Evolutionary conservation across 1,140 invertebrate species (phyloP).

Genomic region (Trichonephila clavipes): DNA sequence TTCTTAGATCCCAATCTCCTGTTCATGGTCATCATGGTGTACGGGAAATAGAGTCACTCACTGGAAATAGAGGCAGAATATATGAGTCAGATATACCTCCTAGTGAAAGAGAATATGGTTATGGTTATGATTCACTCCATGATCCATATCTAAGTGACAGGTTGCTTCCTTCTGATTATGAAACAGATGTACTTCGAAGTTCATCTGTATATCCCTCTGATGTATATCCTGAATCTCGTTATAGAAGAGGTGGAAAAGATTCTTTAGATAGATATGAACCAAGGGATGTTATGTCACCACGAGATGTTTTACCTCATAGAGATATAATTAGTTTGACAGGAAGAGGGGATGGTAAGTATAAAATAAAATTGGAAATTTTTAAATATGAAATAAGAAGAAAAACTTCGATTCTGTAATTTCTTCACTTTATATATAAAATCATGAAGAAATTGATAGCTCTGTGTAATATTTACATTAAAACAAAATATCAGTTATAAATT

Average conservation of each 20-base stretch:
- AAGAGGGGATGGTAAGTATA: constrained; percentile 45
- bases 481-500: too few relatives aligned
- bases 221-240: constrained; percentile 63
- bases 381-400: too few relatives aligned
- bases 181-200: constrained; percentile 53
- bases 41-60: constrained; percentile 61
- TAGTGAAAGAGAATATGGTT: constrained; percentile 61
- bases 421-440: too few relatives aligned
- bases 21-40: constrained; percentile 66
- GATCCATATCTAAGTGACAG: constrained; percentile 63
- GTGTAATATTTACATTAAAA: background rate
- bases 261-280: constrained; percentile 60
- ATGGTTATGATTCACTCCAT: constrained; percentile 67
- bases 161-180: constrained; percentile 67
- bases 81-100: constrained; percentile 70
- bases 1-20: constrained; percentile 58
- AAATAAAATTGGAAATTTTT: too few relatives aligned
- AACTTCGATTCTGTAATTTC: too few relatives aligned
- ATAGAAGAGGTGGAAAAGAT: constrained; percentile 64
- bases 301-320: constrained; percentile 70
- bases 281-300: constrained; percentile 62
- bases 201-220: constrained; percentile 58
- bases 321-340: constrained; percentile 64
- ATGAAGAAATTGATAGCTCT: too few relatives aligned
- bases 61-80: constrained; percentile 42